These are phyloP conservation scores for Colinus virginianus DNA, from an alignment of 2,113 vertebrate genomes.

Conservation along the genomic window DNA sequence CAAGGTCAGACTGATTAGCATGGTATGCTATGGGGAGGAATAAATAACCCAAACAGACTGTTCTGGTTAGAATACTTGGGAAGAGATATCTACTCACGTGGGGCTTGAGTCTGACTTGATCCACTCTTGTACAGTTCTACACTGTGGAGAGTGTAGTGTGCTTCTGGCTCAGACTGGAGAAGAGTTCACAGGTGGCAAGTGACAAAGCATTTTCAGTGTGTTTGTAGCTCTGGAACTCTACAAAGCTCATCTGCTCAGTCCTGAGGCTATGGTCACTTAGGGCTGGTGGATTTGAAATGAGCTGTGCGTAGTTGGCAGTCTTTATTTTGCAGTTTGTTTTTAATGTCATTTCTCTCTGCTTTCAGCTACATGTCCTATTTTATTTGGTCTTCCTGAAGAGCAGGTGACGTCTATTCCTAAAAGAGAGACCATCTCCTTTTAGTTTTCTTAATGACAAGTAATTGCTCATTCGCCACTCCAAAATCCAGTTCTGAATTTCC, in stretches of 20 bases:
- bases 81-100: accelerated
- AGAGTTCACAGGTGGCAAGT: not conserved
- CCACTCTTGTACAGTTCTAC: not conserved
- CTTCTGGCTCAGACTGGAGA: not conserved
- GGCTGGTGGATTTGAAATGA: not conserved
- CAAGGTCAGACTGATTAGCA: not conserved
- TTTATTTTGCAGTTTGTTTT: not conserved
- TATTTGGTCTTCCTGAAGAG: not conserved
- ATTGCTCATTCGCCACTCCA: not conserved
- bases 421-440: not conserved
- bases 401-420: not conserved
- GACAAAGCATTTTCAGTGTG: not conserved
- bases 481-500: not conserved
- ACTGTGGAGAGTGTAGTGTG: no score
- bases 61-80: not conserved
- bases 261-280: not conserved
- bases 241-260: not conserved
- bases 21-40: not conserved
- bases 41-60: not conserved
- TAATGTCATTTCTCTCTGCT: not conserved
- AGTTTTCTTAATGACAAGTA: not conserved
- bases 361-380: not conserved
- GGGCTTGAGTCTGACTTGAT: not conserved
- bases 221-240: not conserved
- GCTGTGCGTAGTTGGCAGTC: not conserved